These are phyloP conservation scores for Dryocosmus kuriphilus DNA, from an alignment of 2,888 invertebrate species.

Conservation along the genomic window DNA sequence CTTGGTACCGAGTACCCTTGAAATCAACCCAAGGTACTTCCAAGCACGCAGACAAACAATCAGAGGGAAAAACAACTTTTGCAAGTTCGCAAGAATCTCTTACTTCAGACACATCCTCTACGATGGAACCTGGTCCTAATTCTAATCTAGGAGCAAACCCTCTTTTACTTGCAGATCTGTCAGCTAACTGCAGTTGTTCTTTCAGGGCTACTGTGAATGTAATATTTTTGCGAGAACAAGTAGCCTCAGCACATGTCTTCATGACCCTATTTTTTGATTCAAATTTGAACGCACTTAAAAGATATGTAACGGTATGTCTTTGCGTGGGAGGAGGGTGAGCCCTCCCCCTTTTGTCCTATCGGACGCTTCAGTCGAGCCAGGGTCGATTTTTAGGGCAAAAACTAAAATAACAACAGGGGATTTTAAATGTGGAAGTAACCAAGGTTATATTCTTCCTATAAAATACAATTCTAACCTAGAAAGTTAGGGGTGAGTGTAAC, in stretches of 20 bases:
- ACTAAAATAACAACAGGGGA: no score
- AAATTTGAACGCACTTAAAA: constrained; percentile 40
- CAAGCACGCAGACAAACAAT: not conserved
- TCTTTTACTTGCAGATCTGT: no score
- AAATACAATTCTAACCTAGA: no score
- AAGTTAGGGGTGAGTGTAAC: no score
- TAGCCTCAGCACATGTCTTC: constrained; percentile 13
- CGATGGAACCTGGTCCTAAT: constrained; percentile 16
- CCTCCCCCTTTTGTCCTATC: no score
- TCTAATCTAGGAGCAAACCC: not conserved
- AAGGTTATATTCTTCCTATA: no score
- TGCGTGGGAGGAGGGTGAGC: no score
- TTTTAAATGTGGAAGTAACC: no score
- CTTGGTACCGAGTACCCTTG: not conserved
- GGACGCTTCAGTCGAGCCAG: no score
- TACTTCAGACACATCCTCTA: not conserved
- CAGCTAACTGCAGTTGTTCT: constrained; percentile 53
- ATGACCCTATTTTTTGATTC: constrained; percentile 35
- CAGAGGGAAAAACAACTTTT: not conserved
- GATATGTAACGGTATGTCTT: no score
- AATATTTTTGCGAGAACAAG: constrained; percentile 22
- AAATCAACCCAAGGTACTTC: not conserved
- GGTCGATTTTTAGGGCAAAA: no score
- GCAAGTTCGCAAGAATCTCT: not conserved
- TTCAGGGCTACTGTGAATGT: constrained; percentile 22